Base-by-base conservation (phyloP, 2,888 invertebrate species). In the Cheilosia vulpina region DNA sequence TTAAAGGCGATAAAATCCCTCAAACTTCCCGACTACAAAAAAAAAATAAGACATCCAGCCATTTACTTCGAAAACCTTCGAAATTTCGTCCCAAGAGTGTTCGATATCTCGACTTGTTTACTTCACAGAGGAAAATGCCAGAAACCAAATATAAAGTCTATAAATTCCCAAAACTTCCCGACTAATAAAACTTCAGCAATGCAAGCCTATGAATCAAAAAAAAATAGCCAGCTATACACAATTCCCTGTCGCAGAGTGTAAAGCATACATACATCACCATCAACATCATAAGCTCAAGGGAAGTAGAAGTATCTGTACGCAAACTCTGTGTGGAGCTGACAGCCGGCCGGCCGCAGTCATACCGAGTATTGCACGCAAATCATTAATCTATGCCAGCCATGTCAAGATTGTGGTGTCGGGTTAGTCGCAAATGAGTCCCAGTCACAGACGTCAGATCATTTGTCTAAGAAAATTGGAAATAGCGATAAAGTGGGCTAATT, bases 321-420 rank as follows among this genome's bases (percentile, higher is more conserved):
- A 41, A 52, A n/a, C 31, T n/a, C 27, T 5, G 15, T 47, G 13
- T 13, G 13, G 27, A 19, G 52, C 27, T 27, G 11, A 24, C 13
- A 1, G 17, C 41, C 2, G 31, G 31, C 31, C 31, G 31, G 38
- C 38, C 38, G 38, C 13, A 38, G 38, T 38, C 13, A 17, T 27
- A 31, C 27, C 52, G 11, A 52, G n/a, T 19, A 62, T 53, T 52
- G 62, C 72, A 60, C 6, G 27, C 43, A 63, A 57, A 38, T 38
- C 63, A 57, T 73, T 63, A 47, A 65, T 73, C 62, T 63, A 45
- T 73, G 73, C 31, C 63, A 65, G 24, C 21, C 9, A 63, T 62
- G 55, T 62, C 45, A 63, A 62, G 43, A 62, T 62, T 41, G 15
- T 41, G 15, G 19, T 62, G 19, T 31, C 71, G 27, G 38, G 24